A percentile compares a stretch with the other conserved stretches of the same genome.
Evolutionary conservation across 2,113 vertebrate genomes (phyloP).

Genomic region (Podocnemis expansa): DNA sequence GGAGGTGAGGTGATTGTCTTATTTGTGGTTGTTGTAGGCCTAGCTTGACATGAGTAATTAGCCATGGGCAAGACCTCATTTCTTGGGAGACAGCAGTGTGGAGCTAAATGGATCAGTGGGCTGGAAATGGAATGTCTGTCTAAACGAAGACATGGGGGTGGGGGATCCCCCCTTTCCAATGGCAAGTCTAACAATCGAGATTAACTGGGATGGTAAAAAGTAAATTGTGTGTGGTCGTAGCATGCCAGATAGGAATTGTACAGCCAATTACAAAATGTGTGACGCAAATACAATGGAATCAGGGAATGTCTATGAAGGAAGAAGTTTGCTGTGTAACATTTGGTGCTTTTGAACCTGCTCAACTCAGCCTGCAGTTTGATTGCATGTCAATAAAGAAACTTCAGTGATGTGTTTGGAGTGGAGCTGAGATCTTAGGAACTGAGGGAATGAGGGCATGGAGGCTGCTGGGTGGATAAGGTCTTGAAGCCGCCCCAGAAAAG

Average conservation of each 20-base stretch:
- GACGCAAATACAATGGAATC: not conserved
- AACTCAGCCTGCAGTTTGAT: not conserved
- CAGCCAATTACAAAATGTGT: not conserved
- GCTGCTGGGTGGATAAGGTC: no score
- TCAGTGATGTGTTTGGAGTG: no score
- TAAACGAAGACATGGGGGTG: not conserved
- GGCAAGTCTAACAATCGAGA: not conserved
- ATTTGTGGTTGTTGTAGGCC: not conserved
- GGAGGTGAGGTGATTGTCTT: not conserved
- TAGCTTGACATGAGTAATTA: not conserved
- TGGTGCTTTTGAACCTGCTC: not conserved
- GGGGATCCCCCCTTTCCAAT: not conserved
- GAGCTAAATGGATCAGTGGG: not conserved
- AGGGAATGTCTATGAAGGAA: not conserved
- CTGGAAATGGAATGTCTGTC: not conserved
- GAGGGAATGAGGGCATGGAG: not conserved
- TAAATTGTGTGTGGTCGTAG: not conserved
- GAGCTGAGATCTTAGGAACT: not conserved
- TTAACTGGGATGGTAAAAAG: not conserved
- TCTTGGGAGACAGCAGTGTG: not conserved
- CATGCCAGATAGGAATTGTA: not conserved
- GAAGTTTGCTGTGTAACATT: not conserved
- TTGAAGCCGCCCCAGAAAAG: no score
- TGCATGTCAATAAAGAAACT: no score
- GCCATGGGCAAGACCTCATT: not conserved